Percentiles rank a stretch among this genome's conserved stretches.
Evolutionary conservation across 2,888 invertebrate genomes (phyloP).

Genomic region (Xestoiulus laeticollis): DNA sequence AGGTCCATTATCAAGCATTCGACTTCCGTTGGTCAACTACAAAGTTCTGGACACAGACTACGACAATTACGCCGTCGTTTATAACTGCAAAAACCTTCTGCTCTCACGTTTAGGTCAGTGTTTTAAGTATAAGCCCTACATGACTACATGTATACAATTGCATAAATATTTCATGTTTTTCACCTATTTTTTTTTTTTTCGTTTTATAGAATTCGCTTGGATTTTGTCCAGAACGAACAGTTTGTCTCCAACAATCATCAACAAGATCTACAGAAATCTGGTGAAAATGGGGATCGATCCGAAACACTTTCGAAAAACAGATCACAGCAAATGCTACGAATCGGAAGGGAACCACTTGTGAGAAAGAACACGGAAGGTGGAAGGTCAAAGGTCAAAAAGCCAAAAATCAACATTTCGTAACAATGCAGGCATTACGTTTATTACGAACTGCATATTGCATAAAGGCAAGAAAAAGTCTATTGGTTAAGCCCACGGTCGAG

Average conservation of each 20-base stretch:
- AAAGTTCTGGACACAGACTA: constrained; percentile 76
- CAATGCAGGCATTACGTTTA: too few species aligned
- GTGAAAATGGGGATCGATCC: neutral
- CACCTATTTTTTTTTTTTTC: too few species aligned
- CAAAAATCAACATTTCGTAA: too few species aligned
- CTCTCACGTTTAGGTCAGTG: neutral
- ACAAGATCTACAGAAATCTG: neutral
- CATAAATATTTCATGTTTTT: too few species aligned
- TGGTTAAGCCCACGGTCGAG: too few species aligned
- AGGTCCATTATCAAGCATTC: neutral
- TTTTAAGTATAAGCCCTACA: neutral
- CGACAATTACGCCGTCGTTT: constrained; percentile 71
- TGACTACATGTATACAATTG: too few species aligned
- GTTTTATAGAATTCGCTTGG: neutral
- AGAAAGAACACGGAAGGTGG: too few species aligned
- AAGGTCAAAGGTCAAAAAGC: too few species aligned
- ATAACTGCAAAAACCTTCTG: constrained; percentile 69
- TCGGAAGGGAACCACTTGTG: neutral
- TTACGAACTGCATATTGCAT: too few species aligned
- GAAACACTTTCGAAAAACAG: neutral
- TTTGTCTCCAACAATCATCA: neutral
- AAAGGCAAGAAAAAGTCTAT: too few species aligned
- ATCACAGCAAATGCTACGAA: neutral
- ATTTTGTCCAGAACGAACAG: neutral
- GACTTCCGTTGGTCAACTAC: constrained; percentile 62